Percentiles rank a stretch among this genome's conserved stretches.
Conservation (phyloP, 2,113 vertebrate species). For the Erpornis zantholeuca region DNA sequence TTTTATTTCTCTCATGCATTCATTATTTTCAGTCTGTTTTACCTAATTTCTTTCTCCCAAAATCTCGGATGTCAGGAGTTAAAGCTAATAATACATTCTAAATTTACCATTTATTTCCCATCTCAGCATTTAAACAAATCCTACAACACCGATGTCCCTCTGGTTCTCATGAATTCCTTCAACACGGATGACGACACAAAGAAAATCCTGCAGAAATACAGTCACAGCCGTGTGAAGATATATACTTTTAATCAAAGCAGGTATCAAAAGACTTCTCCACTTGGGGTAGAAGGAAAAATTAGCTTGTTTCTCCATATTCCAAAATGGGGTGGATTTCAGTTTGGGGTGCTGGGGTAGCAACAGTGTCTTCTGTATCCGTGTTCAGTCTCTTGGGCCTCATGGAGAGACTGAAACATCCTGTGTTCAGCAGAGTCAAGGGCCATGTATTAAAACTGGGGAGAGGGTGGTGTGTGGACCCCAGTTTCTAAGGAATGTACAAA, state of each 20-base stretch:
- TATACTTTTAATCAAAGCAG: slow-evolving; percentile 99
- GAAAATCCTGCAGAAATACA: slow-evolving; percentile 97
- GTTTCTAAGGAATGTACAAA: background rate
- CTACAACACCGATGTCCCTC: slow-evolving; percentile 87
- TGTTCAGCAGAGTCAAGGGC: background rate
- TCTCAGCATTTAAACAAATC: slow-evolving; percentile 92
- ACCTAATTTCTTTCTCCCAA: background rate
- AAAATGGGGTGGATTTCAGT: background rate
- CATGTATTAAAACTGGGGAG: background rate
- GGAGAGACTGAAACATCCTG: background rate
- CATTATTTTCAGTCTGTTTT: background rate
- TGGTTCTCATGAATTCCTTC: slow-evolving; percentile 98
- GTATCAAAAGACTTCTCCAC: slow-evolving; percentile 65
- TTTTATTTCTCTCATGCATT: background rate
- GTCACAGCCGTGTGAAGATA: slow-evolving; percentile 91
- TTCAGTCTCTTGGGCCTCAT: background rate
- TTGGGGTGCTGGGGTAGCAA: background rate
- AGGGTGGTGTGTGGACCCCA: accelerated
- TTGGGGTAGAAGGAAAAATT: background rate
- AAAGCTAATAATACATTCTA: background rate
- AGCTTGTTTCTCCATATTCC: background rate
- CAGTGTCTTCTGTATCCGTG: accelerated
- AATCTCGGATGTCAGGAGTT: background rate
- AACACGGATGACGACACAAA: slow-evolving; percentile 97
- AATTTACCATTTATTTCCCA: slow-evolving; percentile 39